Base-by-base conservation (phyloP, 1,140 invertebrate species). In the Solenopsis fugax region DNA sequence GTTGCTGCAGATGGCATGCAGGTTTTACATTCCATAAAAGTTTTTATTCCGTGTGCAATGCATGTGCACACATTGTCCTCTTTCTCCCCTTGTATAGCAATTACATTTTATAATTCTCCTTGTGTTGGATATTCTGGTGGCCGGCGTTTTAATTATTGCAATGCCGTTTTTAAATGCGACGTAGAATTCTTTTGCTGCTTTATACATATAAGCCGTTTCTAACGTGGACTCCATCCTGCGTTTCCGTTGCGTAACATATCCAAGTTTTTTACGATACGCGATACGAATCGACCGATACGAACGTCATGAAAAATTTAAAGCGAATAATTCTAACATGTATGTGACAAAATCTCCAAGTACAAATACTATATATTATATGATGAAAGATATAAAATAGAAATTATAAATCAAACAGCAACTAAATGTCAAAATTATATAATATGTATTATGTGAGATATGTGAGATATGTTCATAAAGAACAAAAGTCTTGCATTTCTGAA, bases 111-210 rank as follows among this genome's bases (percentile, higher is more conserved):
- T 85, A 85, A 75, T 75, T 62, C 73, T 65, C 37, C 72, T 85
- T 78, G 56, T 41, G 48, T 85, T 41, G 18, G 60, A 64, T 21
- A 86, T 76, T 71, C 64, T 67, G 9, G 29, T 50, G 62, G 56
- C 41, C 24, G 60, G 69, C 18, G 62, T 80, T 89, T 90, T 90
- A 90, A 89, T 90, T 90, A 89, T 84, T 89, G 62, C 54, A 87
- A 87, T 62, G 77, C 77, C 77, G 65, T 84, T 73, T 60, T 41
- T 77, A 76, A 72, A 54, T 12, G 41, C 52, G 21, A 58, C 45
- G 4, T 7, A 13, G 48, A 12, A 58, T 29, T 86, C 67, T 84
- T 73, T 84, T 41, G 67, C 54, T 48, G 69, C 69, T 84, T 82
- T 29, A 72, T 82, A 82, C 65, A 29, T 56, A n/a, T n/a, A 62